Percentiles rank a stretch among this genome's conserved stretches.
Evolutionary conservation across 2,113 vertebrate genomes (phyloP).

Genomic region (Ptychochromis oligacanthus): DNA sequence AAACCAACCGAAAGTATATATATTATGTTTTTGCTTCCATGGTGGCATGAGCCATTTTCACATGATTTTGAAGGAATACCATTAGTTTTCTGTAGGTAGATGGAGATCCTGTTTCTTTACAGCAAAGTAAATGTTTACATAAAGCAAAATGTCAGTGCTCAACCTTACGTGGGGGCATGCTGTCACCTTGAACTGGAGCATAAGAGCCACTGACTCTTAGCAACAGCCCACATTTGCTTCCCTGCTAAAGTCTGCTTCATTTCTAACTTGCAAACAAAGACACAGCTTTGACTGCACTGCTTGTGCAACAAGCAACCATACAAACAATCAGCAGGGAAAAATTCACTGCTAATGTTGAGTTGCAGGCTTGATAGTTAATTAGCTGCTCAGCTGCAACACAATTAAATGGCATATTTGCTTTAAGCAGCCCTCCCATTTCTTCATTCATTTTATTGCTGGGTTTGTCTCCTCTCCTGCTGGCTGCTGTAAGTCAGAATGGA

Average conservation of each 20-base stretch:
- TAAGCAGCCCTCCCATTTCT: conserved; percentile 1
- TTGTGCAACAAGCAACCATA: background rate
- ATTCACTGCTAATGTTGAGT: background rate
- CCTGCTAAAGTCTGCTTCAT: background rate
- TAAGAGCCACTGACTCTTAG: background rate
- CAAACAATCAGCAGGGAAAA: background rate
- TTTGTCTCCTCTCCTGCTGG: conserved; percentile 14
- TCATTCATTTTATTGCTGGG: background rate
- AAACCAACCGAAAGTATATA: too few relatives aligned
- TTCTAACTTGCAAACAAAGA: conserved; percentile 1
- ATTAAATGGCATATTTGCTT: conserved; percentile 4
- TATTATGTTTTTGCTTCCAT: too few relatives aligned
- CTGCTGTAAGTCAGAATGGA: conserved; percentile 3
- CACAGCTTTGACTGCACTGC: background rate
- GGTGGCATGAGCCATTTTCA: too few relatives aligned
- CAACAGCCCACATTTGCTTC: background rate
- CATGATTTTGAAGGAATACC: too few relatives aligned
- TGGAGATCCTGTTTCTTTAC: background rate
- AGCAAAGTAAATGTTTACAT: background rate
- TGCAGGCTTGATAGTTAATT: conserved; percentile 4
- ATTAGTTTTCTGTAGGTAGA: background rate
- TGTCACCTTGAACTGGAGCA: background rate
- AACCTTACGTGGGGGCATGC: background rate
- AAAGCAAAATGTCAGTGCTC: background rate
- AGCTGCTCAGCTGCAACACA: background rate